Evolutionary conservation across 2,888 invertebrate genomes (phyloP).

Genomic region (Cantharis nigra): DNA sequence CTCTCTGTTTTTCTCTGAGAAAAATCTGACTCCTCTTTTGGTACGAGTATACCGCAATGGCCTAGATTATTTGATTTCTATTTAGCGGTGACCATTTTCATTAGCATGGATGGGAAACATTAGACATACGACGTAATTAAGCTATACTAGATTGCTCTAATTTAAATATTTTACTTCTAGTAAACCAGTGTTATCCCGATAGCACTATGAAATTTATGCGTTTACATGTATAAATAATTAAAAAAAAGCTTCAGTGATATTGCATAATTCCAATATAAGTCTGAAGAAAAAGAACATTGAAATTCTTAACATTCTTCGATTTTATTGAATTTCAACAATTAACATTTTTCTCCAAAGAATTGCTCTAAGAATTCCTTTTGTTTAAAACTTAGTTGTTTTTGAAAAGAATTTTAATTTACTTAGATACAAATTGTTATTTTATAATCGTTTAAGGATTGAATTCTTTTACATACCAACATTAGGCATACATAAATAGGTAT

Average conservation of each 20-base stretch:
- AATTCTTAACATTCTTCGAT: slow-evolving; percentile 27
- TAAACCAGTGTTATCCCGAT: background rate
- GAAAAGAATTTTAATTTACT: slow-evolving; percentile 21
- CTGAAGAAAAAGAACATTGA: slow-evolving; percentile 10
- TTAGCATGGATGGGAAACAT: background rate
- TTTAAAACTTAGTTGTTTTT: slow-evolving; percentile 22
- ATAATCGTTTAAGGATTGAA: background rate
- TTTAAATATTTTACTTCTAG: background rate
- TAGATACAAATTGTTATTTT: slow-evolving; percentile 12
- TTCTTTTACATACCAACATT: background rate
- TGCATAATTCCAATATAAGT: background rate
- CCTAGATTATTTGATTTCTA: background rate
- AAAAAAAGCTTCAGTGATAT: background rate
- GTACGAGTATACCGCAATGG: background rate
- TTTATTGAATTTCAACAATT: slow-evolving; percentile 30
- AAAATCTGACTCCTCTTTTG: background rate
- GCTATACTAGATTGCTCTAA: background rate
- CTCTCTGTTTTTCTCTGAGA: too few species aligned
- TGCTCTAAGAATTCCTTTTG: slow-evolving; percentile 19
- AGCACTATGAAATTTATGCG: background rate
- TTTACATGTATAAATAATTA: background rate
- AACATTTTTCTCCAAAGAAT: slow-evolving; percentile 24
- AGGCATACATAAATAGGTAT: background rate
- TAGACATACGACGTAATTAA: background rate
- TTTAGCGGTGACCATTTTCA: background rate